Conservation (phyloP, 2,888 invertebrate species). For the Endomychus coccineus region DNA sequence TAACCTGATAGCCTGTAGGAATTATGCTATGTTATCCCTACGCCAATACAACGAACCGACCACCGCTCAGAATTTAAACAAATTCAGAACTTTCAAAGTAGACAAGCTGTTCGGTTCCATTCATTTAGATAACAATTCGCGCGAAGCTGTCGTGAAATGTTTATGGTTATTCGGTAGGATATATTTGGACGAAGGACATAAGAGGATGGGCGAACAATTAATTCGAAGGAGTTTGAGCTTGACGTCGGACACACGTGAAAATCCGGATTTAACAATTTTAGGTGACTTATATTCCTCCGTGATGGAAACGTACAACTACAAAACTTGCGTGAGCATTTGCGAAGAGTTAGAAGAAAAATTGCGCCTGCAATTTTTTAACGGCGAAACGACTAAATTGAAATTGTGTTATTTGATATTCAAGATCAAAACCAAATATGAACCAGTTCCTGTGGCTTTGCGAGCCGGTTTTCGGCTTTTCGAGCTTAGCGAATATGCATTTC, state of each 20-base stretch:
- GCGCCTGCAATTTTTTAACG: conserved; percentile 33
- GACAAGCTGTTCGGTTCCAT: conserved; percentile 1
- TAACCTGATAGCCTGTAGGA: conserved; percentile 23
- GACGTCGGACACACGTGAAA: conserved; percentile 41
- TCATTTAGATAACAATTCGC: conserved; percentile 16
- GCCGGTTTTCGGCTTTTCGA: conserved; percentile 44
- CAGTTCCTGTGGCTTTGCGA: conserved; percentile 38
- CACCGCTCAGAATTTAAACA: conserved; percentile 20
- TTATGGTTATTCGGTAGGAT: conserved; percentile 41
- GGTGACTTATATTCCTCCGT: conserved; percentile 47
- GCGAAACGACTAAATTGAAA: conserved; percentile 43
- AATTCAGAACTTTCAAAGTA: conserved; percentile 30
- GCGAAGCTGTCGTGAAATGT: conserved; percentile 44
- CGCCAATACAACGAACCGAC: conserved; percentile 30
- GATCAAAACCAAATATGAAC: conserved; percentile 41
- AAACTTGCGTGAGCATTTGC: conserved; percentile 41
- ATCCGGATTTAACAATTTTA: conserved; percentile 41
- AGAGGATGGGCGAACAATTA: conserved; percentile 29
- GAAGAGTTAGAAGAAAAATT: conserved; percentile 36
- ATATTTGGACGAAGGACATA: conserved; percentile 28
- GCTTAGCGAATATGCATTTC: conserved; percentile 44
- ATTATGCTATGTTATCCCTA: conserved; percentile 26
- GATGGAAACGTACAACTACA: conserved; percentile 45
- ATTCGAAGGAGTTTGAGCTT: conserved; percentile 32
- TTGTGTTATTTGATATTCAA: conserved; percentile 45